These are phyloP conservation scores for Leptinotarsa juncta DNA, from an alignment of 2,888 invertebrate genomes.

Conservation along the genomic window DNA sequence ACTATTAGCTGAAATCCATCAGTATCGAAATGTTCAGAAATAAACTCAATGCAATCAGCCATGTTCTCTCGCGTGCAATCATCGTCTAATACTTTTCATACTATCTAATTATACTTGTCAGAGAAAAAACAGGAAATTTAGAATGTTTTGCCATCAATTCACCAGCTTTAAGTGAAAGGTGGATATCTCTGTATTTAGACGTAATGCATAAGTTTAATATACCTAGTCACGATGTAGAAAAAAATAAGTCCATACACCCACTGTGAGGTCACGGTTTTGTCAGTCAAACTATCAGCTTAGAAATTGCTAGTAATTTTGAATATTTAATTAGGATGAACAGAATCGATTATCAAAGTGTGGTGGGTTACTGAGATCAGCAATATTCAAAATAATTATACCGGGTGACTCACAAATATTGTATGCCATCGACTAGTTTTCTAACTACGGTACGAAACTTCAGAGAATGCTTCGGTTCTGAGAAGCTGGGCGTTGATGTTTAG, in stretches of 20 bases:
- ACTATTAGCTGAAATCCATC: neutral
- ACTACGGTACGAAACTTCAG: too few relatives aligned
- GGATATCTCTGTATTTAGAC: slow-evolving; percentile 12
- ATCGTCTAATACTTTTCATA: slow-evolving; percentile 12
- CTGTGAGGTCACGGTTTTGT: slow-evolving; percentile 10
- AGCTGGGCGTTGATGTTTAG: too few relatives aligned
- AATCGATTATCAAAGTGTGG: neutral
- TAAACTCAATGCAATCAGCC: neutral
- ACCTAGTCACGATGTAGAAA: slow-evolving; percentile 14
- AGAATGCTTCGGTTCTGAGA: too few relatives aligned
- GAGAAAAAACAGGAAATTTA: slow-evolving; percentile 9
- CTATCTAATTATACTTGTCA: slow-evolving; percentile 8
- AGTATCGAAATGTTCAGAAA: neutral
- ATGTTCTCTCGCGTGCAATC: slow-evolving; percentile 2
- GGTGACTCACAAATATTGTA: neutral
- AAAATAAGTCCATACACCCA: slow-evolving; percentile 14
- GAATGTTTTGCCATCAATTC: slow-evolving; percentile 20
- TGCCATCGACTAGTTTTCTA: too few relatives aligned
- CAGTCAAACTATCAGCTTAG: slow-evolving; percentile 9
- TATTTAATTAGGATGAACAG: neutral
- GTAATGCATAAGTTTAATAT: slow-evolving; percentile 8
- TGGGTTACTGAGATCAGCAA: neutral
- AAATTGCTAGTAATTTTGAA: slow-evolving; percentile 14
- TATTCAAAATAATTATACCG: neutral
- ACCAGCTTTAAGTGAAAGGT: slow-evolving; percentile 18